These are phyloP conservation scores for Plecturocebus donacophilus DNA, from an alignment of 2,113 vertebrate genomes.

Conservation along the genomic window DNA sequence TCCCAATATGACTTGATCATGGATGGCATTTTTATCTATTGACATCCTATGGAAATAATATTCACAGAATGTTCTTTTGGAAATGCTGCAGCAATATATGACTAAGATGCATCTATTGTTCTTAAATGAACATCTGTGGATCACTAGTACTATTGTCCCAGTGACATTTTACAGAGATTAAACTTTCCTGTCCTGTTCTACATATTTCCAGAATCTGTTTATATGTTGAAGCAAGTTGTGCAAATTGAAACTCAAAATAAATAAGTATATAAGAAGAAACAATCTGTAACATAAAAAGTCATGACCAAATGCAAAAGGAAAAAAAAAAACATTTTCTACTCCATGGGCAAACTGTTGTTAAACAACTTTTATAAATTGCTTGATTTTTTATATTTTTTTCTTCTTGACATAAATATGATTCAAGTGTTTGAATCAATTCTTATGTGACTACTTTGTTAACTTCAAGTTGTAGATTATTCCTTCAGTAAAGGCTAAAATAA, in stretches of 20 bases:
- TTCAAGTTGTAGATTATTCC: not conserved
- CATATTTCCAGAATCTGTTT: constrained; percentile 3
- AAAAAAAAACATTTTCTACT: not conserved
- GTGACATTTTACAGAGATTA: not conserved
- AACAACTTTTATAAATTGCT: not conserved
- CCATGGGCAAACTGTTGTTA: not conserved
- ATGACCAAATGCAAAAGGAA: not conserved
- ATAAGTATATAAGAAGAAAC: not conserved
- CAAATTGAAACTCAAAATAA: not conserved
- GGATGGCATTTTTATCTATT: not conserved
- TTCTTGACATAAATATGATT: not conserved
- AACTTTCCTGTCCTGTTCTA: not conserved
- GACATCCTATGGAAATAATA: not conserved
- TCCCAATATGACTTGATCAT: not conserved
- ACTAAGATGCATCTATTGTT: not conserved
- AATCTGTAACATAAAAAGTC: not conserved
- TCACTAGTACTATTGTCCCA: not conserved
- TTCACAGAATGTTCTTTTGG: not conserved
- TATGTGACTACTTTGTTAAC: not conserved
- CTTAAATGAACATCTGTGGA: not conserved
- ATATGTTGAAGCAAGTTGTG: not conserved
- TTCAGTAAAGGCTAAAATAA: not conserved
- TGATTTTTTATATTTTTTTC: not conserved
- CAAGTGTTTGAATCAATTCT: not conserved
- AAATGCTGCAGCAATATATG: not conserved